Evolutionary conservation across 2,888 invertebrate species (phyloP).

Genomic region (Drosophila neutralis): DNA sequence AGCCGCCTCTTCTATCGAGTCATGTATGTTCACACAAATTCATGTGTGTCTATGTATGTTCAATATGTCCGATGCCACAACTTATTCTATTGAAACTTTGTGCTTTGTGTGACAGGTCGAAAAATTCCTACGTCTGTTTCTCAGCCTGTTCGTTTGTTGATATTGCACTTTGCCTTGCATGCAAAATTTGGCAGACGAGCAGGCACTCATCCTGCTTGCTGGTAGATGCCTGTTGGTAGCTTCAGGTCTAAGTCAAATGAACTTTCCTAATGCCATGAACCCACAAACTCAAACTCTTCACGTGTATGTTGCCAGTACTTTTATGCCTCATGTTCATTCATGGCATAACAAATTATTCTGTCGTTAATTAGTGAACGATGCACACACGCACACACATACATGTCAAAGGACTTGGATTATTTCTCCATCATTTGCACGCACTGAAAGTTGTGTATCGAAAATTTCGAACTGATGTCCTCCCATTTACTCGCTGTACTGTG

Average conservation of each 20-base stretch:
- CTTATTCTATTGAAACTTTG: slow-evolving; percentile 60
- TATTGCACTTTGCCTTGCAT: slow-evolving; percentile 79
- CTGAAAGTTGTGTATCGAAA: slow-evolving; percentile 39
- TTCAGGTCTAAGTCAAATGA: slow-evolving; percentile 59
- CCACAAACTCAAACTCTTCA: slow-evolving; percentile 13
- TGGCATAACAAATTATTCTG: slow-evolving; percentile 78
- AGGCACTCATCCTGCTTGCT: not conserved
- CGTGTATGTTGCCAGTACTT: slow-evolving; percentile 16
- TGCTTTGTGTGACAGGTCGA: slow-evolving; percentile 70
- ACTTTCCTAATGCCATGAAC: slow-evolving; percentile 70
- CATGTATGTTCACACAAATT: not conserved
- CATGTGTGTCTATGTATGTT: slow-evolving; percentile 15
- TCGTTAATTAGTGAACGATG: slow-evolving; percentile 77
- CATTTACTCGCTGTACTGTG: slow-evolving; percentile 40
- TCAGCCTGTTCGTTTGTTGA: slow-evolving; percentile 59
- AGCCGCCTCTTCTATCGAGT: slow-evolving; percentile 4
- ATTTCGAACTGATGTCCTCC: slow-evolving; percentile 31
- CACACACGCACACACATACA: slow-evolving; percentile 17
- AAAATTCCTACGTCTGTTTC: slow-evolving; percentile 50
- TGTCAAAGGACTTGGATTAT: slow-evolving; percentile 68
- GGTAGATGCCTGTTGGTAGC: not conserved
- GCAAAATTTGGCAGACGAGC: slow-evolving; percentile 64
- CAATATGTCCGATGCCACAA: slow-evolving; percentile 39
- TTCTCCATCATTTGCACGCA: slow-evolving; percentile 76
- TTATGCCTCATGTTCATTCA: slow-evolving; percentile 50